phyloP scores from a whole-genome alignment of 2,888 invertebrate species.

The Byasa hedistus region DNA sequence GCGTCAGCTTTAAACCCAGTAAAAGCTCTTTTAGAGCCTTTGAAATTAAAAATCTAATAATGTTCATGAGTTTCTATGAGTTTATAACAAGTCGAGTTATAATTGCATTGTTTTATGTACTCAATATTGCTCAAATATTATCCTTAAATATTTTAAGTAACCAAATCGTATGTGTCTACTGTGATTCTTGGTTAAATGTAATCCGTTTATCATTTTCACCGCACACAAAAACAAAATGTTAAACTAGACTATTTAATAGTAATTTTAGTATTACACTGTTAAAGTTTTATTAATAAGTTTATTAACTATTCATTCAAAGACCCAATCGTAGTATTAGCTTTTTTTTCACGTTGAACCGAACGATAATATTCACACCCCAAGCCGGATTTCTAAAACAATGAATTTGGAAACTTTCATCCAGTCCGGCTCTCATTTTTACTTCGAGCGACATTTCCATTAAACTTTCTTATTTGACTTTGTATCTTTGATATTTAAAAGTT shows the following conservation, averaged over 20 bases:
- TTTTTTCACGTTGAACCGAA: neutral
- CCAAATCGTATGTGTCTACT: no score
- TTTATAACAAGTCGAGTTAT: neutral
- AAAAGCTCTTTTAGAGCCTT: constrained; percentile 3
- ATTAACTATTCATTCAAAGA: no score
- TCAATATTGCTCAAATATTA: no score
- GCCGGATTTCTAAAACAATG: neutral
- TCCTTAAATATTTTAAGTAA: no score
- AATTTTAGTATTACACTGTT: no score
- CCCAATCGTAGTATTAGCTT: no score
- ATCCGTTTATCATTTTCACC: no score
- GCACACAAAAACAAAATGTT: no score
- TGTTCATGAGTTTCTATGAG: neutral
- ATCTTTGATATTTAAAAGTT: neutral
- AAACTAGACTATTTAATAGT: no score
- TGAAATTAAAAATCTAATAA: constrained; percentile 5
- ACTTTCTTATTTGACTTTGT: neutral
- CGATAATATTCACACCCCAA: neutral
- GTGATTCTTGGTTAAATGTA: no score
- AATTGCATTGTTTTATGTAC: constrained; percentile 2
- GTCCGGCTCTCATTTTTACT: neutral
- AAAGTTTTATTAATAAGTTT: no score
- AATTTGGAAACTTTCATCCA: neutral
- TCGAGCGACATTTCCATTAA: neutral
- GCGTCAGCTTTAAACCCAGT: constrained; percentile 1